These are phyloP conservation scores for Sinella curviseta DNA, from an alignment of 1,140 invertebrate species.

Conservation along the genomic window DNA sequence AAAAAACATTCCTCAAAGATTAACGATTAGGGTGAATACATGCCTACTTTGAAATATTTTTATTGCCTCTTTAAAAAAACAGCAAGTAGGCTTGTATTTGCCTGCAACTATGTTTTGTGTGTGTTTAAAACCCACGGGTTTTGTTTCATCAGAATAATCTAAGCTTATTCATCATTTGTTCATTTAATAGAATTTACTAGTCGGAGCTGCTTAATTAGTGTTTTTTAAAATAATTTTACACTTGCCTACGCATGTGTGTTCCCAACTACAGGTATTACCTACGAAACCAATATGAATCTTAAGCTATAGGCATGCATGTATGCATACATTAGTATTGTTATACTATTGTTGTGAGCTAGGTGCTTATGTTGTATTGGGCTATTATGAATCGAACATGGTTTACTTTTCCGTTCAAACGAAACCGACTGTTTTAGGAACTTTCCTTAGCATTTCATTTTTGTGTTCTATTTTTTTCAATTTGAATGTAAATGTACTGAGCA, in stretches of 20 bases:
- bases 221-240: not conserved
- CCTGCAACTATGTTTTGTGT: too few relatives aligned
- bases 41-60: too few relatives aligned
- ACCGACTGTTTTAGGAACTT: not conserved
- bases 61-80: too few relatives aligned
- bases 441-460: too few relatives aligned
- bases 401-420: not conserved
- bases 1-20: too few relatives aligned
- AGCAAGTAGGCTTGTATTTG: too few relatives aligned
- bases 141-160: too few relatives aligned
- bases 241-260: not conserved
- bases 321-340: not conserved
- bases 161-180: not conserved
- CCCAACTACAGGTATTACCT: not conserved
- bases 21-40: too few relatives aligned
- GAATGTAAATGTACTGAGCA: too few relatives aligned
- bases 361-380: not conserved
- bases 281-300: not conserved
- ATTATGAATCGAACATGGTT: not conserved
- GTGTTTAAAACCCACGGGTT: too few relatives aligned
- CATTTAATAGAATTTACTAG: not conserved
- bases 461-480: too few relatives aligned
- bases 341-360: not conserved
- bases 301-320: too few relatives aligned
- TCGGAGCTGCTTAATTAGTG: not conserved